These are phyloP conservation scores for Ptychodera flava DNA, from an alignment of 35 echinoderm and acorn worm genomes.

Conservation along the genomic window DNA sequence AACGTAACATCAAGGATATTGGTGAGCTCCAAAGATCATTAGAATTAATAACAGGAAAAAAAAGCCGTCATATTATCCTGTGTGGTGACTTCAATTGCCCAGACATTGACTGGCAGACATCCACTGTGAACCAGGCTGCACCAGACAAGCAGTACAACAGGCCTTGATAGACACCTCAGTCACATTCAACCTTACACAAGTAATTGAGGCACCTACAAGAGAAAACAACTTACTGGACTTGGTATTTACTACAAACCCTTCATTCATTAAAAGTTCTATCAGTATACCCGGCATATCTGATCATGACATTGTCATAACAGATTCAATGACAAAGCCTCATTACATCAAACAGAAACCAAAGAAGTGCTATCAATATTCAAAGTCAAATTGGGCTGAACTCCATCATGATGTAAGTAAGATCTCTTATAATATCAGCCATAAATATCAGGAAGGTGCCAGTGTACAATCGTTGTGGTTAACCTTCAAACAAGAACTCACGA, in stretches of 20 bases:
- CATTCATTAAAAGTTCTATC: too few species aligned
- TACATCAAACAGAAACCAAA: constrained; percentile 18
- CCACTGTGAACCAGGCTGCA: constrained; percentile 11
- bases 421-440: constrained; percentile 6
- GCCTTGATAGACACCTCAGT: too few species aligned
- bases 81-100: constrained; percentile 47
- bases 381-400: constrained; percentile 11
- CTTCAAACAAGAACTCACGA: constrained; percentile 5
- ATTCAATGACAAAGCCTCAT: not conserved
- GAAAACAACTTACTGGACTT: too few species aligned
- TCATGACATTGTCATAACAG: constrained; percentile 24
- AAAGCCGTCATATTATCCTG: constrained; percentile 16
- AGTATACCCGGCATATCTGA: constrained; percentile 21
- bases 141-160: too few species aligned
- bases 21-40: constrained; percentile 12
- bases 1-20: constrained; percentile 21
- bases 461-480: constrained; percentile 2
- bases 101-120: constrained; percentile 36
- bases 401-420: too few species aligned
- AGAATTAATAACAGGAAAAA: not conserved
- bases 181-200: too few species aligned
- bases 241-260: too few species aligned
- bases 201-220: too few species aligned
- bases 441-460: not conserved
- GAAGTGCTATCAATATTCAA: constrained; percentile 11